Evolutionary conservation across 2,888 invertebrate species (phyloP), one percentile per base, ranked within the genome.

Genomic region (Steinernema hermaphroditum): DNA sequence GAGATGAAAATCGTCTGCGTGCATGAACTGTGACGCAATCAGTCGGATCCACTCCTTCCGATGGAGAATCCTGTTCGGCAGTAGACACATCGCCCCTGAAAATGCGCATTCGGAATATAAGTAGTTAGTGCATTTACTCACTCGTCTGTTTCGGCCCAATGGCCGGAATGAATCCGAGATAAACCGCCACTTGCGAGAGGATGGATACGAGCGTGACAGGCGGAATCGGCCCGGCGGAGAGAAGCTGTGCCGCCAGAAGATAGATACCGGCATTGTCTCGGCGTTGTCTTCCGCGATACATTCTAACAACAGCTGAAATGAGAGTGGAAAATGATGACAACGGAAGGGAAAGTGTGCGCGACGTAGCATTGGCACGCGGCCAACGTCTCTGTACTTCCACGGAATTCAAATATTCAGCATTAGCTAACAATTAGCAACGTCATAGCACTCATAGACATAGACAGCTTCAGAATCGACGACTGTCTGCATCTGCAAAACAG

Each of bases 1-100:
- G 2, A 91, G 87, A 83, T 91, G 91, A 90, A 90, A 89, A 78
- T 91, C 91, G 24, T 90, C 89, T 0, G 88, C 90, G 85, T 91
- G 91, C 84, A 90, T 91, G 75, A 91, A 88, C 37, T 89, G 88
- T 1, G 90, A 90, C 22, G 90, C 79, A 34, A 91, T 74, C 19
- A 91, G 87, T 6, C 89, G 87, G 46, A 83, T 84, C 86, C 88
- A 90, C 69, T 90, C 89, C 29, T 71, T 62, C 27, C 46, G 54
- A n/a, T 43, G 46, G 12, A 76, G 2, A 37, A 76, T 71, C 43
- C 71, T 27, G 29, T 49, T 41, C 9, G 76, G 76, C 1, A 70
- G 54, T 16, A 76, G 70, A 41, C 76, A 76, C 57, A 76, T 43
- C 16, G 34, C 50, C 29, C 50, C 75, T 76, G 34, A 27, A 75